phyloP scores from a whole-genome alignment of 92 coral and sea anemone genomes.

The Paramuricea clavata region DNA sequence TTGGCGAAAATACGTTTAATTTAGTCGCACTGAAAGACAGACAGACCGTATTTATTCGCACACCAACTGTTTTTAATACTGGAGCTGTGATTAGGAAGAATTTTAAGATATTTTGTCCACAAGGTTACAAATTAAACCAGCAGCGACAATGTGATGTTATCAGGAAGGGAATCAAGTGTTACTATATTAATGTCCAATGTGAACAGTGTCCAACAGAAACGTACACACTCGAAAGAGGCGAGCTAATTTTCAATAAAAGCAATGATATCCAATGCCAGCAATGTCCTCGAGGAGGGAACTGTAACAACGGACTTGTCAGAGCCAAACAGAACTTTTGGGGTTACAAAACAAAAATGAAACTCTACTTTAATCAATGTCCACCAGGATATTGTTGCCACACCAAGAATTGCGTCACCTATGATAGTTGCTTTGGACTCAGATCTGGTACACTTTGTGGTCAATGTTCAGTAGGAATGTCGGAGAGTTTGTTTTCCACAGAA shows the following conservation, averaged over 20 bases:
- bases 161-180: neutral
- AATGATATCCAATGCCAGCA: neutral
- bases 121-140: neutral
- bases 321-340: constrained; percentile 30
- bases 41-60: neutral
- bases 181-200: neutral
- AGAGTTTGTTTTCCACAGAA: neutral
- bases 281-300: constrained; percentile 23
- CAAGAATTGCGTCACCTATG: neutral
- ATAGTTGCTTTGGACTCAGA: constrained; percentile 15
- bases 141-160: neutral
- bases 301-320: neutral
- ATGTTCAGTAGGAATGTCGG: constrained; percentile 35
- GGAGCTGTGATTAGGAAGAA: neutral
- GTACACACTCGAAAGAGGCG: constrained; percentile 26
- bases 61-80: neutral
- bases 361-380: constrained; percentile 6
- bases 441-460: constrained; percentile 31
- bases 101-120: constrained; percentile 26
- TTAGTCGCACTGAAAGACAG: neutral
- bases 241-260: neutral
- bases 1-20: constrained; percentile 7
- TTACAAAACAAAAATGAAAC: neutral
- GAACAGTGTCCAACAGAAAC: constrained; percentile 27
- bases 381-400: constrained; percentile 20